These are phyloP conservation scores for Fissipunctia ypsillon DNA, from an alignment of 2,888 invertebrate genomes.

Conservation along the genomic window DNA sequence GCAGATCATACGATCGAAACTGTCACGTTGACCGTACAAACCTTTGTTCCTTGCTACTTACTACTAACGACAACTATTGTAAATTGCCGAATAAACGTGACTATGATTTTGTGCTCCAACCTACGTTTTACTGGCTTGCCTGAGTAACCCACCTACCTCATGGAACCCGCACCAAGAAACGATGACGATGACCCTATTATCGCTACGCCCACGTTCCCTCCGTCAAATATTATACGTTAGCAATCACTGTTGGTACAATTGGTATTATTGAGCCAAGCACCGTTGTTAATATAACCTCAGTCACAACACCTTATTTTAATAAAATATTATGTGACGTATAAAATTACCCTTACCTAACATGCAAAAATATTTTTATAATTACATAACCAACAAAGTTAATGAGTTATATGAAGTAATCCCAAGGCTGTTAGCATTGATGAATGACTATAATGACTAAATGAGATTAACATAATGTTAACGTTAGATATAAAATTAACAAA, in stretches of 20 bases:
- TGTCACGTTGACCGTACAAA: no score
- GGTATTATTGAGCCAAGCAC: conserved; percentile 17
- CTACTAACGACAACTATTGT: no score
- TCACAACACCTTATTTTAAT: background rate
- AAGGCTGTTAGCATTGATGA: conserved; percentile 61
- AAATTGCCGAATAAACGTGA: no score
- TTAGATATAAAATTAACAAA: conserved; percentile 85
- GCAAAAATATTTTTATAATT: conserved; percentile 25
- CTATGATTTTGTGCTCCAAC: no score
- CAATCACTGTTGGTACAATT: background rate
- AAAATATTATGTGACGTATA: background rate
- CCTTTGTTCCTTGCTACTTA: no score
- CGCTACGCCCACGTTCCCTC: no score
- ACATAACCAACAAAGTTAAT: conserved; percentile 15
- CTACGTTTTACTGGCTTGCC: no score
- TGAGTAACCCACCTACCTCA: no score
- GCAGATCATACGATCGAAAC: no score
- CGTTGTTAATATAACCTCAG: conserved; percentile 10
- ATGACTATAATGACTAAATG: conserved; percentile 55
- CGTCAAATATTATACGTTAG: background rate
- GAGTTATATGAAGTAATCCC: conserved; percentile 32
- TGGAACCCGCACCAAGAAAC: no score
- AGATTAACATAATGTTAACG: conserved; percentile 62
- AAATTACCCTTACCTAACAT: conserved; percentile 32
- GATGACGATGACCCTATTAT: no score